Conservation (phyloP, 2,797 vertebrate species). For the Premnoplex brunnescens region DNA sequence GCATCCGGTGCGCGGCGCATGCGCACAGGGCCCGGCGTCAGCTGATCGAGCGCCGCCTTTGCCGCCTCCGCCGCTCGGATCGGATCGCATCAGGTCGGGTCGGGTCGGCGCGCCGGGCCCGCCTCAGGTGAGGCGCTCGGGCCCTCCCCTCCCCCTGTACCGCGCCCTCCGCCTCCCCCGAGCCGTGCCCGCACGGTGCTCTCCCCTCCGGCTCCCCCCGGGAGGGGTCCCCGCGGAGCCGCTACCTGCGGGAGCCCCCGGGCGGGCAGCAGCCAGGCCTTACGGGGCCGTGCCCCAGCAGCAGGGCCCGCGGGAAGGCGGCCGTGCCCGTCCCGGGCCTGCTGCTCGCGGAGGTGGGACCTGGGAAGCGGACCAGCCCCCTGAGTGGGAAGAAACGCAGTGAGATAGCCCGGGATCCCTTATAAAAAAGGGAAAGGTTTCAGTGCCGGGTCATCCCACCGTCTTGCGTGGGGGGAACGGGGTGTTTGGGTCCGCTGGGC, state of each 20-base stretch:
- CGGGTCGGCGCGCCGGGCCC: not conserved
- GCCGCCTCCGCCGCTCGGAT: not conserved
- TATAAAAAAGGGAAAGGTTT: not conserved
- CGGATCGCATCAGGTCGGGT: not conserved
- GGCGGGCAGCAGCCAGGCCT: not conserved
- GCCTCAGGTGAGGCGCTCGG: not conserved
- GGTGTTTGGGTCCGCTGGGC: not conserved
- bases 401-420: not conserved
- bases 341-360: not conserved
- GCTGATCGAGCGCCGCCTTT: not conserved
- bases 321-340: not conserved
- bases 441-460: not conserved
- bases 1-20: not conserved
- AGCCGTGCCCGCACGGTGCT: not conserved
- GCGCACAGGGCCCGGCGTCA: not conserved
- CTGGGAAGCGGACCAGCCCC: not conserved
- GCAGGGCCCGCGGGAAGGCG: not conserved
- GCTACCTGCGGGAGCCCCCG: not conserved
- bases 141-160: accelerated
- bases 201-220: not conserved
- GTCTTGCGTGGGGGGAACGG: not conserved
- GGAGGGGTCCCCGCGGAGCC: no score
- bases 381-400: accelerated
- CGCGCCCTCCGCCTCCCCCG: not conserved
- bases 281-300: not conserved